Evolutionary conservation across 2,888 invertebrate species (phyloP), one percentile per base, ranked within the genome.

Genomic region (Dyspetes luteomarginatus): DNA sequence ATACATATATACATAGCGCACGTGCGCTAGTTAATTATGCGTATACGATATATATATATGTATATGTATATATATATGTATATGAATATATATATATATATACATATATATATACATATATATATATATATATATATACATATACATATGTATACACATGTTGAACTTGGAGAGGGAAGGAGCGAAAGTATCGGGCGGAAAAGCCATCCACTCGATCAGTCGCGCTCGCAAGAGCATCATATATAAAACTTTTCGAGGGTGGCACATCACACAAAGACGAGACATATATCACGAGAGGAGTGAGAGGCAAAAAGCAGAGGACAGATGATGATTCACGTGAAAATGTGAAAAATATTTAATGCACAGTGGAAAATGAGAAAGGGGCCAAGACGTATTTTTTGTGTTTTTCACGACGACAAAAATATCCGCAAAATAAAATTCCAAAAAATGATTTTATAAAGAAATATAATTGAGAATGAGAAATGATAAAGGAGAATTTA

Each of bases 201-300:
- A 75, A 71, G 75, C 65, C 52, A 75, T 79, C 58, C 71, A 79
- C 75, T 79, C 75, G 79, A 75, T 79, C 75, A 75, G 69, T 64
- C 26, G 62, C 17, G 26, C 43, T 56, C 67, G 22, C 43, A 30
- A 62, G 64, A 77, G 30, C 36, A 15, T 45, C 45, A 4, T n/a
- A n/a, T n/a, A n/a, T n/a, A n/a, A n/a, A n/a, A n/a, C 12, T 24
- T 26, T 30, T 50, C 24, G 68, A 45, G 41, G 7, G 56, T 48
- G 9, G 48, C 48, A 71, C 30, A 64, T 58, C 30, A 9, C 50
- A 41, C 22, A 60, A 48, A 17, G 43, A 58, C 43, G 9, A 15
- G 28, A 43, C 50, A 22, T 48, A 50, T 22, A 71, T 71, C 15
- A 55, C 24, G 48, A 36, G 50, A 48, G 22, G 22, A 60, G 7